A percentile compares a stretch with the other conserved stretches of the same genome.
These are phyloP conservation scores for Triplophysa dalaica DNA, from an alignment of 2,113 vertebrate species.

Conservation along the genomic window DNA sequence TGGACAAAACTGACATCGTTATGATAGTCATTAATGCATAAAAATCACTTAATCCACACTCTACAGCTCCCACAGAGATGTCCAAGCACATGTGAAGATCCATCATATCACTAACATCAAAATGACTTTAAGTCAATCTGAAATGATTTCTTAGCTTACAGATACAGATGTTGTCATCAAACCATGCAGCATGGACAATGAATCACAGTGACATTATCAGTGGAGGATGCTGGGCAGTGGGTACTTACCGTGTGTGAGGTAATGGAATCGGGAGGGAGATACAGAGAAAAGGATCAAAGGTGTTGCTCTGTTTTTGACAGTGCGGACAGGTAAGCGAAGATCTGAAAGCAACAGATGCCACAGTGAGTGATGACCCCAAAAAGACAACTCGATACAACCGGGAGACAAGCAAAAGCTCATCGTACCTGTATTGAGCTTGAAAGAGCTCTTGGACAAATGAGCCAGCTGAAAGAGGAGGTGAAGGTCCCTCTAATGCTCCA, in stretches of 20 bases:
- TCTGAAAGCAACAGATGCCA: constrained; percentile 66
- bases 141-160: background rate
- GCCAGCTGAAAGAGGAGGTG: constrained; percentile 85
- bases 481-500: constrained; percentile 82
- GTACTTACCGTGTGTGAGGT: constrained; percentile 90
- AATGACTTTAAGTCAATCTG: background rate
- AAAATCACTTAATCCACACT: background rate
- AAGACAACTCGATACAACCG: background rate
- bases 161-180: background rate
- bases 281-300: constrained; percentile 96
- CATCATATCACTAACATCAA: background rate
- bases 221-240: background rate
- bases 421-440: constrained; percentile 96
- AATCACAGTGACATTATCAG: background rate
- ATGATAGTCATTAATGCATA: no score
- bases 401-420: background rate
- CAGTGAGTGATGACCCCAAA: background rate
- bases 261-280: constrained; percentile 95
- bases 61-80: background rate
- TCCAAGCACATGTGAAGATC: background rate
- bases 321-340: constrained; percentile 96
- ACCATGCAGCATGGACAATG: background rate
- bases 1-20: background rate
- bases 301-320: constrained; percentile 98
- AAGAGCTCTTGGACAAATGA: constrained; percentile 98